phyloP scores from a whole-genome alignment of 2,113 vertebrate species.

The Hydropotes inermis region DNA sequence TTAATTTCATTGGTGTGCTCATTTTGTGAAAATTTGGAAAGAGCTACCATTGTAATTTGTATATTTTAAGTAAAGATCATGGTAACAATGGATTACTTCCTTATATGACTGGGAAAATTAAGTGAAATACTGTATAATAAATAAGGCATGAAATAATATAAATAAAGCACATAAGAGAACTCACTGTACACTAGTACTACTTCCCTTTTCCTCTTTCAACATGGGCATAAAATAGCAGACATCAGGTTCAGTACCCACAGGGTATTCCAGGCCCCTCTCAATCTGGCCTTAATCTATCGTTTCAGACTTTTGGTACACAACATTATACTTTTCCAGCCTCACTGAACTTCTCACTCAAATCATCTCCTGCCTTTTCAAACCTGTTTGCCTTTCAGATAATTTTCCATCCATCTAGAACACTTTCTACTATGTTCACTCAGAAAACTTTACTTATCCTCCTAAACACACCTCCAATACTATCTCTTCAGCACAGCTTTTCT shows the following conservation, averaged over 20 bases:
- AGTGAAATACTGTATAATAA: background rate
- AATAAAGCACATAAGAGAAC: background rate
- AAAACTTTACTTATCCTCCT: background rate
- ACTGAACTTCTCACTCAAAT: background rate
- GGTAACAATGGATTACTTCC: background rate
- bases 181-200: background rate
- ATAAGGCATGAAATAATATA: background rate
- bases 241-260: background rate
- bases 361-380: background rate
- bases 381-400: background rate
- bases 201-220: background rate
- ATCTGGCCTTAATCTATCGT: background rate
- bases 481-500: background rate
- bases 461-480: background rate
- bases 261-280: background rate
- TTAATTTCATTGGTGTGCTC: background rate
- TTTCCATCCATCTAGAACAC: background rate
- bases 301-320: background rate
- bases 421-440: background rate
- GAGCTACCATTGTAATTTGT: background rate
- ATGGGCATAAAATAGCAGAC: background rate
- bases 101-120: background rate
- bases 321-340: background rate
- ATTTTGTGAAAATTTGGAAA: background rate
- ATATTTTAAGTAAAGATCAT: background rate